Evolutionary conservation across 2,113 vertebrate genomes (phyloP).

Genomic region (Tretioscincus oriximinensis): DNA sequence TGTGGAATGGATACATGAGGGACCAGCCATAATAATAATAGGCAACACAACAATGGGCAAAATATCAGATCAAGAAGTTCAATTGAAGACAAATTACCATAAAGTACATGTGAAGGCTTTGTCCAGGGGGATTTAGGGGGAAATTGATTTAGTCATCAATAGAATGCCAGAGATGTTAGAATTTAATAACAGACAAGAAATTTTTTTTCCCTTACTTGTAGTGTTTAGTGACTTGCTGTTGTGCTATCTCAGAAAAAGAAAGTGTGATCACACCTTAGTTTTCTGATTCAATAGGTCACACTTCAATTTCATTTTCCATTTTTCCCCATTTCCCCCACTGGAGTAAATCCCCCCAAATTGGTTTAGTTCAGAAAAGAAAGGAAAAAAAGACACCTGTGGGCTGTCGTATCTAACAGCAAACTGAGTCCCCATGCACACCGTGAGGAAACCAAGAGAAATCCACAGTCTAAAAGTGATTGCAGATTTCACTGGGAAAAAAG

Average conservation of each 20-base stretch:
- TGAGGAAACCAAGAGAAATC: too few relatives aligned
- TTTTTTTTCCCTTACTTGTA: not conserved
- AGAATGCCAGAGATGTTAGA: not conserved
- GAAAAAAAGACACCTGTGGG: too few relatives aligned
- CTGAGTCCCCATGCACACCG: too few relatives aligned
- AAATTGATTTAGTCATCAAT: not conserved
- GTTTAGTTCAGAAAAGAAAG: too few relatives aligned
- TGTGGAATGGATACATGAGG: not conserved
- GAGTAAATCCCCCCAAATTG: too few relatives aligned
- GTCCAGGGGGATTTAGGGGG: not conserved
- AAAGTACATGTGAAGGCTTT: not conserved
- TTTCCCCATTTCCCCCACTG: too few relatives aligned
- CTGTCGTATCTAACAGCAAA: too few relatives aligned
- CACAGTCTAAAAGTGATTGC: too few relatives aligned
- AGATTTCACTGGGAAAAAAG: too few relatives aligned
- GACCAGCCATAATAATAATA: not conserved
- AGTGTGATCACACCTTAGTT: too few relatives aligned
- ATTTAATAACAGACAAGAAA: not conserved
- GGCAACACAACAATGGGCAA: slow-evolving; percentile 3
- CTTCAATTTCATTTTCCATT: too few relatives aligned
- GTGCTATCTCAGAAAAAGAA: not conserved
- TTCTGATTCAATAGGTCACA: too few relatives aligned
- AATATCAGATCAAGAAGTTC: not conserved
- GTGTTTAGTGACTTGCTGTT: not conserved
- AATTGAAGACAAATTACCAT: not conserved